A percentile compares a stretch with the other conserved stretches of the same genome.
These are phyloP conservation scores for Xylocopa sonorina DNA, from an alignment of 1,140 invertebrate genomes.

Conservation along the genomic window DNA sequence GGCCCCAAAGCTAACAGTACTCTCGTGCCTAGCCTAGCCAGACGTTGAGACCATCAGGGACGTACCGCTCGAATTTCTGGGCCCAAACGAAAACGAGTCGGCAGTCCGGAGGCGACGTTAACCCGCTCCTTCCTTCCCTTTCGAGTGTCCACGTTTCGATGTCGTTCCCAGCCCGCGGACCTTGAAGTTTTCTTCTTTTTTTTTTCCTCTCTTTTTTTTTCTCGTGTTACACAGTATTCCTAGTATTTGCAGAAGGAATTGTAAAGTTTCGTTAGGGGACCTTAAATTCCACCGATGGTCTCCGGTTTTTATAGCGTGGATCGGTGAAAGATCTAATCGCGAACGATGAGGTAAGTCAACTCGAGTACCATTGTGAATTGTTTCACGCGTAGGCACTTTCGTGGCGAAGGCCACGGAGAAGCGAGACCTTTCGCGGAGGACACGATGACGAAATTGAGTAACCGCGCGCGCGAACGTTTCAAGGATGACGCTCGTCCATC, in stretches of 20 bases:
- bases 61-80: slow-evolving; percentile 63
- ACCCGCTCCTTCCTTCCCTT: background rate
- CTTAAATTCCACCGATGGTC: too few relatives aligned
- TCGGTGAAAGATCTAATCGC: background rate
- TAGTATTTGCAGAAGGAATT: background rate
- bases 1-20: slow-evolving; percentile 66
- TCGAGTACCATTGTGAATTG: too few relatives aligned
- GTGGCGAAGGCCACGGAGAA: background rate
- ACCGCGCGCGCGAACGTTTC: background rate
- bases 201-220: too few relatives aligned
- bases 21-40: slow-evolving; percentile 62
- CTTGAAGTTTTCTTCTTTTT: too few relatives aligned
- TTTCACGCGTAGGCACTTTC: background rate
- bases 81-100: slow-evolving; percentile 50
- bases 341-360: background rate
- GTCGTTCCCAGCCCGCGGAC: too few relatives aligned
- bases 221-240: background rate
- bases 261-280: background rate
- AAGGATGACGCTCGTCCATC: slow-evolving; percentile 14
- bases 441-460: slow-evolving; percentile 10
- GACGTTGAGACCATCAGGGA: slow-evolving; percentile 66
- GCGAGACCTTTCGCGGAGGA: background rate
- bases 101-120: background rate
- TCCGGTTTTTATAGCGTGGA: too few relatives aligned
- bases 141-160: background rate